phyloP scores from a whole-genome alignment of 2,888 invertebrate species.

The Cosmia pyralina region DNA sequence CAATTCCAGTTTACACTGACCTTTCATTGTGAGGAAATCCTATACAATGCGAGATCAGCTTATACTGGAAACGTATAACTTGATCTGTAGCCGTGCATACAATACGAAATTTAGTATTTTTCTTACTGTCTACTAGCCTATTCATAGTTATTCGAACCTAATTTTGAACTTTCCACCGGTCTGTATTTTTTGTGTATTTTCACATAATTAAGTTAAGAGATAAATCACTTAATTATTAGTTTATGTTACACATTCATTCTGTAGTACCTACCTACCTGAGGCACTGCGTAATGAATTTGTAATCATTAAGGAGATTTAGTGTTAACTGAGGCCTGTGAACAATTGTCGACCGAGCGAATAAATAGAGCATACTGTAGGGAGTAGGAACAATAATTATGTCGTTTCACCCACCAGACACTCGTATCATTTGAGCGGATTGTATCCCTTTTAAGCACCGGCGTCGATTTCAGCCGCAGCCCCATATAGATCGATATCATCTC shows the following conservation, averaged over 20 bases:
- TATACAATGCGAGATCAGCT: too few species aligned
- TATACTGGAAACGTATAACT: too few species aligned
- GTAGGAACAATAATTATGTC: constrained; percentile 75
- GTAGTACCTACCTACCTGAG: neutral
- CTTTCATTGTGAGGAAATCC: too few species aligned
- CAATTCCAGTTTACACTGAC: too few species aligned
- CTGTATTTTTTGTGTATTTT: neutral
- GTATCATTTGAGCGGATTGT: constrained; percentile 81
- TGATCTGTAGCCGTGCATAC: too few species aligned
- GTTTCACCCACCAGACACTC: constrained; percentile 78
- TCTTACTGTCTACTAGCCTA: neutral
- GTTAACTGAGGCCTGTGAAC: constrained; percentile 38
- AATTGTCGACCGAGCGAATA: constrained; percentile 68
- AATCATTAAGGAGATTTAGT: constrained; percentile 46
- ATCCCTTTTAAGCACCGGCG: constrained; percentile 83
- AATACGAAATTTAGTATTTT: neutral
- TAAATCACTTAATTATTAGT: neutral
- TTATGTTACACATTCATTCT: neutral
- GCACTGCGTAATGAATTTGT: constrained; percentile 32
- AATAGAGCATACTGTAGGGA: constrained; percentile 70
- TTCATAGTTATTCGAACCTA: neutral
- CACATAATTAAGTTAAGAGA: neutral
- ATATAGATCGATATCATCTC: constrained; percentile 77
- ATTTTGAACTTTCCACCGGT: neutral
- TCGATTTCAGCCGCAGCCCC: constrained; percentile 76